phyloP scores from a whole-genome alignment of 2,797 vertebrate species.

The Cirrhinus molitorella region DNA sequence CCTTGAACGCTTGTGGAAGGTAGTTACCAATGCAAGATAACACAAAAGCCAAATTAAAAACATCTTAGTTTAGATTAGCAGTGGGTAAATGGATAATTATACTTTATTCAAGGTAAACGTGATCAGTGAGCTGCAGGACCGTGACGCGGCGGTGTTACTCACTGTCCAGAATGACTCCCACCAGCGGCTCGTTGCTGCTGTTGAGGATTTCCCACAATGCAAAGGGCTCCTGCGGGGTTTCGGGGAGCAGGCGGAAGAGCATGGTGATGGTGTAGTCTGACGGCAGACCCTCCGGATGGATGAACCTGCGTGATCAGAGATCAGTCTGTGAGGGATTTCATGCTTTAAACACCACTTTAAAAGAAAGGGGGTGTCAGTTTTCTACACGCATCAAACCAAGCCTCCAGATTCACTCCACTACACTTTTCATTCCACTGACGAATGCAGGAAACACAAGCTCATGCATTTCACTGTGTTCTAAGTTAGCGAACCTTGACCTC shows the following conservation, averaged over 20 bases:
- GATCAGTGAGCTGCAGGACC: background rate
- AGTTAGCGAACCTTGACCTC: too few species aligned
- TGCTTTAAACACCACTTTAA: background rate
- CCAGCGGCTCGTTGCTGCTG: conserved; percentile 87
- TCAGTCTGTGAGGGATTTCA: background rate
- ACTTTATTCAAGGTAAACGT: background rate
- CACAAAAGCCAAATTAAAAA: too few species aligned
- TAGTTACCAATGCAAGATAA: too few species aligned
- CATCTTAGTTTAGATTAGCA: too few species aligned
- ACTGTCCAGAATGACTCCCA: conserved; percentile 97
- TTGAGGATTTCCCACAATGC: conserved; percentile 97
- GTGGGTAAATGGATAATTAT: too few species aligned
- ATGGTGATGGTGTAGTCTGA: conserved; percentile 94
- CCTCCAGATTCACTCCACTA: too few species aligned
- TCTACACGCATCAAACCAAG: too few species aligned
- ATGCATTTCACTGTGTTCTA: too few species aligned
- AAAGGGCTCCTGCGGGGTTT: conserved; percentile 93
- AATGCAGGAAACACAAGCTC: too few species aligned
- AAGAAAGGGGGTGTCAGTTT: too few species aligned
- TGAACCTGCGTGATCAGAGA: conserved; percentile 74
- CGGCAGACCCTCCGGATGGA: conserved; percentile 94
- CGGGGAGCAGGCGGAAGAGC: conserved; percentile 90
- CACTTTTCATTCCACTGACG: too few species aligned
- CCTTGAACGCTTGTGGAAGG: too few species aligned
- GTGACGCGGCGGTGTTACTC: conserved; percentile 65